Evolutionary conservation across 37 sponge, comb jelly and placozoan species (phyloP).

Genomic region (Halisarca cf. caerulea): DNA sequence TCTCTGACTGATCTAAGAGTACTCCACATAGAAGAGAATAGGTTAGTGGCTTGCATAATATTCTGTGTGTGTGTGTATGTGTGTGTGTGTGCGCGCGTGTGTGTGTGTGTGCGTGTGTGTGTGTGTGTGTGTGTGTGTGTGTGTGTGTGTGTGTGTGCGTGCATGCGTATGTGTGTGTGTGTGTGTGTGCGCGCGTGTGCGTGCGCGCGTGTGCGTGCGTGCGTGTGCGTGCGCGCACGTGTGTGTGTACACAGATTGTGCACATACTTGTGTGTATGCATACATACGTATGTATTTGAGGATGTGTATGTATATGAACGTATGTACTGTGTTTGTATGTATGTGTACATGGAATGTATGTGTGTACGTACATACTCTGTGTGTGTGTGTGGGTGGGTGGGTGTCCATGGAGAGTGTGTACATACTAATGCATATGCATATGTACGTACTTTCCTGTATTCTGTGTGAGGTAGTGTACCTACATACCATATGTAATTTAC

Average conservation of each 20-base stretch:
- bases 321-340: too few relatives aligned
- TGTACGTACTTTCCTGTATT: background rate
- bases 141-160: background rate
- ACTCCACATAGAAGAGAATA: constrained; percentile 92
- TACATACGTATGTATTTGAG: too few relatives aligned
- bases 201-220: too few relatives aligned
- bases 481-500: background rate
- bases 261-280: too few relatives aligned
- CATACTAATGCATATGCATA: background rate
- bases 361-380: too few relatives aligned
- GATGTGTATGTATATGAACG: too few relatives aligned
- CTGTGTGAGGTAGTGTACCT: background rate
- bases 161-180: background rate
- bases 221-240: too few relatives aligned
- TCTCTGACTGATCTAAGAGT: constrained; percentile 60
- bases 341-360: too few relatives aligned
- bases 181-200: too few relatives aligned
- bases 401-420: too few relatives aligned
- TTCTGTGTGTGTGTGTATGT: background rate
- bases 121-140: background rate
- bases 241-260: too few relatives aligned
- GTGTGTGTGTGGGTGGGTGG: too few relatives aligned
- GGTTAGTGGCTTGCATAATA: constrained; percentile 26
- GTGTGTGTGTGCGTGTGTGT: background rate
- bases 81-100: background rate